Evolutionary conservation across 1,140 invertebrate genomes (phyloP).

Genomic region (Zaprionus ghesquierei): DNA sequence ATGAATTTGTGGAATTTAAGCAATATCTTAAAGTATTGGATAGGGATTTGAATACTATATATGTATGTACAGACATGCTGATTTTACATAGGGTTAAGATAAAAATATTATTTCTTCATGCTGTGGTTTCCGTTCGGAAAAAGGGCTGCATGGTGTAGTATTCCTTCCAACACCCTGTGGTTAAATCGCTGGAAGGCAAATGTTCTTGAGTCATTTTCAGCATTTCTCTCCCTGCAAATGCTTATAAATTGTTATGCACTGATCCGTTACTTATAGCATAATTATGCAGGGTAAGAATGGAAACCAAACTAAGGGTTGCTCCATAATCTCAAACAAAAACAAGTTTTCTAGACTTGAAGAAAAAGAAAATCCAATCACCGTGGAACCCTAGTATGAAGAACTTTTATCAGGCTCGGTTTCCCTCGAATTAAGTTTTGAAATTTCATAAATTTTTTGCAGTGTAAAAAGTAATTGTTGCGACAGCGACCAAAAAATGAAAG

Average conservation of each 20-base stretch:
- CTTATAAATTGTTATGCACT: constrained; percentile 16
- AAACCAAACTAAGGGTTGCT: constrained; percentile 23
- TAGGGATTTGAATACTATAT: not conserved
- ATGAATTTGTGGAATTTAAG: not conserved
- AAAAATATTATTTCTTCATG: not conserved
- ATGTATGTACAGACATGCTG: no score
- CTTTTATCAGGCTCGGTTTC: not conserved
- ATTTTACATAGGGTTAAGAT: not conserved
- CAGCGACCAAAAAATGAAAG: constrained; percentile 65
- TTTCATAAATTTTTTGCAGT: constrained; percentile 20
- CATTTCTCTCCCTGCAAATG: not conserved
- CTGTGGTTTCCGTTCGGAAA: not conserved
- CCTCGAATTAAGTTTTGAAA: not conserved
- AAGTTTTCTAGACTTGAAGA: not conserved
- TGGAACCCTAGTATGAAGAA: not conserved
- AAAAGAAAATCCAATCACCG: not conserved
- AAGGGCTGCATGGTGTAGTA: not conserved
- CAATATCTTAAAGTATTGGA: not conserved
- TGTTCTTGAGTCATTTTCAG: not conserved
- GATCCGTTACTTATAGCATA: constrained; percentile 12
- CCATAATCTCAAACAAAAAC: constrained; percentile 5
- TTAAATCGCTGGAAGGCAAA: not conserved
- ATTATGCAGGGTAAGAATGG: constrained; percentile 30
- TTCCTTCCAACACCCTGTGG: not conserved
- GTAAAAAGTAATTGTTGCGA: constrained; percentile 58